A percentile compares a stretch with the other conserved stretches of the same genome.
Conservation (phyloP, 2,888 invertebrate species). For the Acanthosepion lycidas region DNA sequence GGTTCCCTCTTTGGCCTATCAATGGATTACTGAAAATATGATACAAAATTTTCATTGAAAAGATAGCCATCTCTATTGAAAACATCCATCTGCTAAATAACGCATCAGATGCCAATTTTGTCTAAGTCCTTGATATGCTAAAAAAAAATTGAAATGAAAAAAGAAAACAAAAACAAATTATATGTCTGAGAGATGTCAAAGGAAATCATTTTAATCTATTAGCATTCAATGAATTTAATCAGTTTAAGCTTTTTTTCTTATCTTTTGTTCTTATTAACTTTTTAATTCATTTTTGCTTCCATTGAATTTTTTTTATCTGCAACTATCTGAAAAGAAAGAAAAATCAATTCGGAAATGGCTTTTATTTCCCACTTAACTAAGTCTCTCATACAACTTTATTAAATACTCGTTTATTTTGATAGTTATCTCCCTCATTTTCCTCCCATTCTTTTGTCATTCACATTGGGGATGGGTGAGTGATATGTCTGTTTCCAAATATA, state of each 20-base stretch:
- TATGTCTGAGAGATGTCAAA: neutral
- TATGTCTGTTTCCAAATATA: neutral
- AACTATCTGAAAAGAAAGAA: conserved; percentile 4
- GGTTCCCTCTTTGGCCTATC: neutral
- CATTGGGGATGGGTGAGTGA: neutral
- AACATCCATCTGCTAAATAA: conserved; percentile 9
- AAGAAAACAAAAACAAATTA: neutral
- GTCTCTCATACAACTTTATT: neutral
- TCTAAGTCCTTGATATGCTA: neutral
- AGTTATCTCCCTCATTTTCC: neutral
- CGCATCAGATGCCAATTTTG: neutral
- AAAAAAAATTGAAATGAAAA: neutral
- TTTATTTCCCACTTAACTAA: conserved; percentile 12
- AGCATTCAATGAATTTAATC: conserved; percentile 21
- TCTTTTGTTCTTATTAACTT: neutral
- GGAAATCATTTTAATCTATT: conserved; percentile 9
- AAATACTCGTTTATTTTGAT: conserved; percentile 33
- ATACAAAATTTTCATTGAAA: conserved; percentile 2
- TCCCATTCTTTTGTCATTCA: neutral
- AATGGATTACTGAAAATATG: neutral
- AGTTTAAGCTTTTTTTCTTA: conserved; percentile 25
- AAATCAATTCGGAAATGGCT: neutral
- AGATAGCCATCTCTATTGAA: neutral
- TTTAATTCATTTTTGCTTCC: neutral
- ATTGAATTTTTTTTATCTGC: neutral